Evolutionary conservation across 2,797 vertebrate genomes (phyloP), one percentile per base, ranked within the genome.

Genomic region (Rousettus madagascariensis): DNA sequence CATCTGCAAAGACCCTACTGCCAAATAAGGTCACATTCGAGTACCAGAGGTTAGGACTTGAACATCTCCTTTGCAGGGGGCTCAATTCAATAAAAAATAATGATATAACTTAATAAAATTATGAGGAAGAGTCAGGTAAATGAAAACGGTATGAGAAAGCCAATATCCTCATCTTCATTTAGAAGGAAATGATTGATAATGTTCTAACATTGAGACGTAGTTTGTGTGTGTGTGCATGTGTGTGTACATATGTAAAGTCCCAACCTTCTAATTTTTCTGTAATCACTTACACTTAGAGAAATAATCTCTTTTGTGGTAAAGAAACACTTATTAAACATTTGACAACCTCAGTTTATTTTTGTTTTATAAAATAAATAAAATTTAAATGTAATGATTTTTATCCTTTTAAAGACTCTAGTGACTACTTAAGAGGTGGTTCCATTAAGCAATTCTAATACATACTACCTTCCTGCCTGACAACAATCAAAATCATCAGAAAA

Each of bases 311-410:
- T 90, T 43, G 33, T 74, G 51, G 7, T 59, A 69, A 95, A 91
- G 24, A 75, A 71, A 91, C 51, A 65, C 59, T 95, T 82, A 55
- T 33, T 90, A 57, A 94, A 53, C 78, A 5, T 24, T 96, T 82
- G 72, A 77, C 12, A 84, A 75, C 36, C 86, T 88, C n/a, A 6
- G 16, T 86, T 90, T 82, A 59, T 78, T 89, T 96, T 78, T 69
- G 30, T 77, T 88, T 38, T 92, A 88, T 61, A 82, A 95, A 87
- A 61, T 15, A 77, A 36, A 22, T n/a, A 41, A 38, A 82, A 82
- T 78, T 77, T 55, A 41, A 80, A 36, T 36, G 22, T 8, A 69
- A 94, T 51, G 19, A 26, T 43, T 65, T 28, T 65, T 66, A 26
- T 84, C 38, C 57, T 89, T 91, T 89, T 22, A 51, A 55, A 87